These are phyloP conservation scores for Osmerus mordax DNA, from an alignment of 2,113 vertebrate species.

Conservation along the genomic window DNA sequence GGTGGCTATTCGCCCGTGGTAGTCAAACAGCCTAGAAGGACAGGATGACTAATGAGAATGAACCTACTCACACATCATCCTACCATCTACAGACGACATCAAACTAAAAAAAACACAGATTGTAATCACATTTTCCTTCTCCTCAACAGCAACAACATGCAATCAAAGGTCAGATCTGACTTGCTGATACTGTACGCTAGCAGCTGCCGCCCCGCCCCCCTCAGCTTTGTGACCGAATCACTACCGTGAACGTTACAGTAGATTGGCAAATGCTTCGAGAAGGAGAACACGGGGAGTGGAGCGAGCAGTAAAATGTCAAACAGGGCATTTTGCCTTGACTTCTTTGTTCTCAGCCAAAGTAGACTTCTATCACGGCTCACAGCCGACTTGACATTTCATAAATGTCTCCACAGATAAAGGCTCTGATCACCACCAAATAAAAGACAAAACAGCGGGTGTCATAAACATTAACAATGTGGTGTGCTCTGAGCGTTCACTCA, in stretches of 20 bases:
- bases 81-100: background rate
- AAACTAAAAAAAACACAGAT: no score
- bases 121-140: no score
- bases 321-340: conserved; percentile 41
- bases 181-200: no score
- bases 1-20: conserved; percentile 89
- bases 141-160: no score
- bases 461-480: conserved; percentile 13
- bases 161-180: no score
- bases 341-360: conserved; percentile 13
- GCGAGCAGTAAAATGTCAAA: conserved; percentile 55
- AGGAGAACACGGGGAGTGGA: conserved; percentile 30
- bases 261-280: conserved; percentile 7
- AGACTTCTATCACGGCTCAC: conserved; percentile 38
- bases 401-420: conserved; percentile 53
- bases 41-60: conserved; percentile 28
- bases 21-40: conserved; percentile 89
- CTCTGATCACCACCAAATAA: conserved; percentile 49
- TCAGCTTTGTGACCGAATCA: no score
- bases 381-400: conserved; percentile 63
- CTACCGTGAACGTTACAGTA: no score
- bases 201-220: no score
- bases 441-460: conserved; percentile 29
- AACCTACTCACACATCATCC: conserved; percentile 11
- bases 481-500: conserved; percentile 6